Base-by-base conservation (phyloP, 2,797 vertebrate genomes). In the Sternarchorhynchus goeldii region DNA sequence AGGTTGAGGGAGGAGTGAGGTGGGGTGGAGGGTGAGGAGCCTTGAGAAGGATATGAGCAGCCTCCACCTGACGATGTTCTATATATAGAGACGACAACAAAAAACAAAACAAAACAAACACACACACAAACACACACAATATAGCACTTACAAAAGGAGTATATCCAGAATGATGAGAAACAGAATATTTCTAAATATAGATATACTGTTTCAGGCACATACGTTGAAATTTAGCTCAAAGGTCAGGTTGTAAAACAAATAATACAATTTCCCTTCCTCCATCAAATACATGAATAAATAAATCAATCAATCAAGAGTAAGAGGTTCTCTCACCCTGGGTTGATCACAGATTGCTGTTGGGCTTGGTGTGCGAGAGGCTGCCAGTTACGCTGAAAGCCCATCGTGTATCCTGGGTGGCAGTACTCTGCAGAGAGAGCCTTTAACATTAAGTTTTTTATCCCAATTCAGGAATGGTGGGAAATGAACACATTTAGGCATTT, bases 361-460 rank as follows among this genome's bases (percentile, higher is more conserved):
- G 91, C 80, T 76, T 93, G 95, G 74, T 86, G 89, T 2, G 83
- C 87, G 69, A 89, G 87, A 0, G 87, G 74, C 83, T 93, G 95
- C 96, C 96, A 96, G 41, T 91, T 87, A 36, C 94, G 90, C 68
- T 95, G 95, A 83, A 95, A 90, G 84, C 87, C 90, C 31, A 90
- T 87, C 18, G 92, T 85, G 72, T 92, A 94, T 14, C 93, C 84
- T 0, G 93, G 84, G 59, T 93, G 93, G 0, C 88, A 85, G 36
- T 92, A 94, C 25, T 94, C 94, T 94, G 80, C 2, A 72, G 67
- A 77, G 6, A 86, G 6, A 75, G 6, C 3, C 32, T 14, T 76
- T 29, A 73, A 59, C 41, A 25, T 29, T 34, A 17, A 1, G 2
- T 31, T 34, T 36, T 41, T 59, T 14, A 29, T 14, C 32, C 29